phyloP scores from a whole-genome alignment of 1,140 invertebrate genomes.

The Metopolophium dirhodum region DNA sequence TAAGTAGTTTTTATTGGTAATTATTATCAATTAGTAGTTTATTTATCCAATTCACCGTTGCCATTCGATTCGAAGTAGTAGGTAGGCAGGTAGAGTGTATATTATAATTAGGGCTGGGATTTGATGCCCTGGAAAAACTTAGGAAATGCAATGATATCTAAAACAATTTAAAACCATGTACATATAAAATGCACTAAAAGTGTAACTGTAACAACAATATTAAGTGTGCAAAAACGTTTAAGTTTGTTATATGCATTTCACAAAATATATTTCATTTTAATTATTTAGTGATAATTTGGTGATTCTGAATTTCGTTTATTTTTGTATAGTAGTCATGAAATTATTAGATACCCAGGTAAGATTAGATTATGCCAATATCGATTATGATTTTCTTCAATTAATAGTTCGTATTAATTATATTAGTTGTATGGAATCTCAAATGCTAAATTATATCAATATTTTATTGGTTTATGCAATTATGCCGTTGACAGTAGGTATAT shows the following conservation, averaged over 20 bases:
- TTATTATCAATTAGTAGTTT: background rate
- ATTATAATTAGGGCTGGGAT: background rate
- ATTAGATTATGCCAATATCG: background rate
- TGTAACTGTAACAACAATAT: background rate
- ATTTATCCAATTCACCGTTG: background rate
- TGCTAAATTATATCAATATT: background rate
- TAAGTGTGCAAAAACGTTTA: background rate
- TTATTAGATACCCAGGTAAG: background rate
- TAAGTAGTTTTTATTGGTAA: background rate
- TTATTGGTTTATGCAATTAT: too few relatives aligned
- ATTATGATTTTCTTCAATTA: too few relatives aligned
- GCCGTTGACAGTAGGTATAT: background rate
- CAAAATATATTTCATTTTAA: background rate
- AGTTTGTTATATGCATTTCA: background rate
- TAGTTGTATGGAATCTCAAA: background rate
- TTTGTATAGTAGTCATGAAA: background rate
- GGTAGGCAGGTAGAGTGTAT: background rate
- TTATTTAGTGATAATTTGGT: background rate
- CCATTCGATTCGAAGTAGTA: background rate
- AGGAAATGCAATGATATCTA: background rate
- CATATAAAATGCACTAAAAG: background rate
- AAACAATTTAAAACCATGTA: too few relatives aligned
- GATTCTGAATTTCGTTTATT: background rate
- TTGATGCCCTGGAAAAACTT: background rate
- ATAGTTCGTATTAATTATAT: background rate